Evolutionary conservation across 2,113 vertebrate genomes (phyloP).

Genomic region (Peromyscus californicus): DNA sequence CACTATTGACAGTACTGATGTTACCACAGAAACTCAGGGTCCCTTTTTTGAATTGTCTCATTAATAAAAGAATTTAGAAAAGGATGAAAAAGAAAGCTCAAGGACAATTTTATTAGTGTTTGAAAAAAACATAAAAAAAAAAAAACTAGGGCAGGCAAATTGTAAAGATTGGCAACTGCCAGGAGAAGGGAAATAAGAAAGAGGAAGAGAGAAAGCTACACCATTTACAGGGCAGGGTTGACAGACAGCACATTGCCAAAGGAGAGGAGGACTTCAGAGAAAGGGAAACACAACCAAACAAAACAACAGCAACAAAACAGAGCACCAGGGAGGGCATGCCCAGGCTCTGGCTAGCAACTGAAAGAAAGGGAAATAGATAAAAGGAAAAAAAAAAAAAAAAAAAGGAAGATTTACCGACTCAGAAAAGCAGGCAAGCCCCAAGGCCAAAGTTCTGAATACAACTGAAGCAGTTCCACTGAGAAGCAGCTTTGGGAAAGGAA

Average conservation of each 20-base stretch:
- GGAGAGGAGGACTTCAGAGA: background rate
- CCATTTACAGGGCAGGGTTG: background rate
- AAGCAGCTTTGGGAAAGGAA: background rate
- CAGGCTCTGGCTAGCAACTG: background rate
- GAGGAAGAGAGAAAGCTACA: background rate
- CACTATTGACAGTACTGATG: background rate
- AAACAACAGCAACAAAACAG: background rate
- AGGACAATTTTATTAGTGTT: background rate
- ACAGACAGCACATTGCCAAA: too few relatives aligned
- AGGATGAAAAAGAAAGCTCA: background rate
- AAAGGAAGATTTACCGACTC: background rate
- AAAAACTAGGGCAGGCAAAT: background rate
- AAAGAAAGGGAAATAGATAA: background rate
- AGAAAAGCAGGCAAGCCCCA: background rate
- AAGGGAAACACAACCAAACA: background rate
- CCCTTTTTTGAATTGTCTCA: background rate
- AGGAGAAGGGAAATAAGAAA: background rate
- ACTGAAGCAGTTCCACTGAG: background rate
- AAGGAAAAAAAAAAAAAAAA: too few relatives aligned
- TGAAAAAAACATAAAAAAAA: background rate
- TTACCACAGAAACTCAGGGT: background rate
- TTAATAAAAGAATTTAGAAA: background rate
- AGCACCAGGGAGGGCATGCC: background rate
- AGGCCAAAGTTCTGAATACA: background rate
- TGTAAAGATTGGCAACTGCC: background rate